phyloP scores from a whole-genome alignment of 2,888 invertebrate genomes.

The Amiota mariae region DNA sequence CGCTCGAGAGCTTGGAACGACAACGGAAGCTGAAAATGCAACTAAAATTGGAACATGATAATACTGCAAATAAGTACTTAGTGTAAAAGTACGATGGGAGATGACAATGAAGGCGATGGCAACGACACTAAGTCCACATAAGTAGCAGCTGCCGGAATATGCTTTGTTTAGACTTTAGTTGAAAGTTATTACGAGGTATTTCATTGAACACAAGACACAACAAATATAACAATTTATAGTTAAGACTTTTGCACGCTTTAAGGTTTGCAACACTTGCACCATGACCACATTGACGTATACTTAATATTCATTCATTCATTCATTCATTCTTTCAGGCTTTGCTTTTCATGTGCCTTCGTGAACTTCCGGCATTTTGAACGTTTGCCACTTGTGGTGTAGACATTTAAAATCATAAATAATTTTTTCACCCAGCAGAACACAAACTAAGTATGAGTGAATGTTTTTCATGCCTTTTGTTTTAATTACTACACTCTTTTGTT shows the following conservation, averaged over 20 bases:
- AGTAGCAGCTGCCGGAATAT: slow-evolving; percentile 39
- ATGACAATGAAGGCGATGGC: not conserved
- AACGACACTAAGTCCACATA: not conserved
- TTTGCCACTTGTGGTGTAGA: slow-evolving; percentile 50
- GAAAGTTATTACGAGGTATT: not conserved
- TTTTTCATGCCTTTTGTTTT: no score
- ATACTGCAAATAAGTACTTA: not conserved
- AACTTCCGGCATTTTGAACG: slow-evolving; percentile 42
- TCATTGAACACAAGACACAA: no score
- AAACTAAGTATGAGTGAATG: no score
- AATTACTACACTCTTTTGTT: not conserved
- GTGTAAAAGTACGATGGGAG: not conserved
- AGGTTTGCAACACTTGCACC: no score
- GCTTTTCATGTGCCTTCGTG: no score
- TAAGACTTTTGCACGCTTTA: no score
- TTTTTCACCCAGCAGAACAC: slow-evolving; percentile 50
- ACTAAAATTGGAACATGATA: slow-evolving; percentile 17
- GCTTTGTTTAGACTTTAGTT: not conserved
- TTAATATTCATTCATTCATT: slow-evolving; percentile 54
- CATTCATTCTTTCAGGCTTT: slow-evolving; percentile 38
- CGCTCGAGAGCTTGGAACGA: not conserved
- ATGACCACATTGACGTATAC: not conserved
- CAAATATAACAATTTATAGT: no score
- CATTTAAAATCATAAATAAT: slow-evolving; percentile 64
- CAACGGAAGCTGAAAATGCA: slow-evolving; percentile 12